Evolutionary conservation across 2,797 vertebrate species (phyloP).

Genomic region (Mormyrops attenuatus): DNA sequence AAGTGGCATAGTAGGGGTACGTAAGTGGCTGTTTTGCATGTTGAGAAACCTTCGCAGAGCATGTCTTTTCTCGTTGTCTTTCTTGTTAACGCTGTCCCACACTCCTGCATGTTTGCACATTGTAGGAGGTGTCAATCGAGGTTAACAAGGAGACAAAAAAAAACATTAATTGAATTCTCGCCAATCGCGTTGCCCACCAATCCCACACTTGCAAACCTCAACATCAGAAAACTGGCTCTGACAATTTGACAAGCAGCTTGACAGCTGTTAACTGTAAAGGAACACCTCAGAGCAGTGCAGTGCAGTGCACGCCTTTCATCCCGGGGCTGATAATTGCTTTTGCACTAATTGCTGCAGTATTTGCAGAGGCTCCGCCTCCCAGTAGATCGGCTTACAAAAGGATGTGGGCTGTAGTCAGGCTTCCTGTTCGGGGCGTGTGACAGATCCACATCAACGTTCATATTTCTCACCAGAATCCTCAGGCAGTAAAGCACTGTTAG

Average conservation of each 20-base stretch:
- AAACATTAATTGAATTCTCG: slow-evolving; percentile 66
- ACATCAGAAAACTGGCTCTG: slow-evolving; percentile 47
- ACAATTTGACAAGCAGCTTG: slow-evolving; percentile 65
- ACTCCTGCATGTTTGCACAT: slow-evolving; percentile 38
- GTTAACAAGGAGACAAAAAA: slow-evolving; percentile 64
- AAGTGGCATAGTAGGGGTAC: background rate
- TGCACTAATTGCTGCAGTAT: slow-evolving; percentile 70
- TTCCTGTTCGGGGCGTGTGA: background rate
- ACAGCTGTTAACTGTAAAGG: slow-evolving; percentile 67
- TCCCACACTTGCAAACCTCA: slow-evolving; percentile 46
- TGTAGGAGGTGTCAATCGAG: slow-evolving; percentile 56
- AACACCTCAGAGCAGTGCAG: slow-evolving; percentile 61
- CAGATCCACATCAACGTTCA: background rate
- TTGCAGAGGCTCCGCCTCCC: slow-evolving; percentile 45
- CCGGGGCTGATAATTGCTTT: slow-evolving; percentile 67
- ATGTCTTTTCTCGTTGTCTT: slow-evolving; percentile 18
- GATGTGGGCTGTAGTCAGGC: background rate
- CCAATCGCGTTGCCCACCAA: slow-evolving; percentile 50
- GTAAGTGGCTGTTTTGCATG: background rate
- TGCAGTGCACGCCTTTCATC: slow-evolving; percentile 54
- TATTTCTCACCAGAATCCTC: background rate
- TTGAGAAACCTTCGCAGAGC: background rate
- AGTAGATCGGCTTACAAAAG: background rate
- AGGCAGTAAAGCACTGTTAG: background rate
- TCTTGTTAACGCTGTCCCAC: slow-evolving; percentile 40